Evolutionary conservation across 1,140 invertebrate genomes (phyloP).

Genomic region (Piezodorus guildinii): DNA sequence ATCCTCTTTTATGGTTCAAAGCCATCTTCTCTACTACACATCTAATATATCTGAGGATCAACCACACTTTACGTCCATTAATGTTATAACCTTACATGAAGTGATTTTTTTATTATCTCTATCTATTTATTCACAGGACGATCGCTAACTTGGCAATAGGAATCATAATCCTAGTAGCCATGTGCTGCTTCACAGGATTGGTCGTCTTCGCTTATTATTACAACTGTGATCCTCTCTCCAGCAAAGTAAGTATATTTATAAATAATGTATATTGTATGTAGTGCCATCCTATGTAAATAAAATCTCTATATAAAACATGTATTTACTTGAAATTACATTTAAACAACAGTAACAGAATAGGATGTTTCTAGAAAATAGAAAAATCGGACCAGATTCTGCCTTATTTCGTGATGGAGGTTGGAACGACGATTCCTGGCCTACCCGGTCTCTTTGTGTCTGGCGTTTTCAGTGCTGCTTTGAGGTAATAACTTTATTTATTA

Average conservation of each 20-base stretch:
- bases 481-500: constrained; percentile 34
- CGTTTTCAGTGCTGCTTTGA: constrained; percentile 59
- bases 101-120: no score
- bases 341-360: neutral
- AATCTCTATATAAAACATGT: no score
- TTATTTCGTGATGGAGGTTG: constrained; percentile 61
- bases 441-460: constrained; percentile 66
- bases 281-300: no score
- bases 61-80: no score
- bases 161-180: constrained; percentile 34
- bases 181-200: constrained; percentile 58
- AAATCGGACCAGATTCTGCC: constrained; percentile 53
- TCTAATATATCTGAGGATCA: no score
- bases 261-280: no score
- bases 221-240: constrained; percentile 59
- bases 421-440: constrained; percentile 49
- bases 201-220: constrained; percentile 68
- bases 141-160: constrained; percentile 35
- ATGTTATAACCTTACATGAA: no score
- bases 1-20: no score
- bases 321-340: neutral
- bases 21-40: no score
- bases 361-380: constrained; percentile 37
- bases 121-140: constrained; percentile 34
- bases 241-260: constrained; percentile 34